These are phyloP conservation scores for Dinomys branickii DNA, from an alignment of 2,113 vertebrate species.

Conservation along the genomic window DNA sequence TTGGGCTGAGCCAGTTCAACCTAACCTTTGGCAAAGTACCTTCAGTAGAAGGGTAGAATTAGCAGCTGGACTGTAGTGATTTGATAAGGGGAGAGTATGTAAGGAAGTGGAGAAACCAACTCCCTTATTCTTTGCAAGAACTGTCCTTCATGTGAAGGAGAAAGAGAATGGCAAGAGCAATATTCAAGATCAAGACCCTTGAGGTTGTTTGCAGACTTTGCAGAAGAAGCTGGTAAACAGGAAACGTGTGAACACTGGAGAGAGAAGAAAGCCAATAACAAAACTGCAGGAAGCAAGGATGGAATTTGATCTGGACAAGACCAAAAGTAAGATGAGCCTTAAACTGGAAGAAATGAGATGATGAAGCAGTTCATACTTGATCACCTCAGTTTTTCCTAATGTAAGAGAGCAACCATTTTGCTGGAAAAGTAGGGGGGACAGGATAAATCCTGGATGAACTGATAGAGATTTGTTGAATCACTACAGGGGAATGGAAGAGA, in stretches of 20 bases:
- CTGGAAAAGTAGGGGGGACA: neutral
- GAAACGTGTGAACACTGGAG: neutral
- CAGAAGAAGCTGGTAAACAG: neutral
- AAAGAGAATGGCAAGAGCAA: conserved; percentile 15
- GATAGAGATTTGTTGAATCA: neutral
- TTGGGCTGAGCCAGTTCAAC: neutral
- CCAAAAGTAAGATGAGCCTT: neutral
- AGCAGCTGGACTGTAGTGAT: neutral
- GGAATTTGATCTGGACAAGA: neutral
- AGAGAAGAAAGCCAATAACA: neutral
- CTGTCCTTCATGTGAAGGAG: neutral
- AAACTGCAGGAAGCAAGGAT: neutral
- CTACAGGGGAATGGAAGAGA: neutral
- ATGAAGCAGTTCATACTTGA: neutral
- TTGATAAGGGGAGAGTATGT: neutral
- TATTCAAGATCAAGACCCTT: neutral
- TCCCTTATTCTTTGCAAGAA: conserved; percentile 46
- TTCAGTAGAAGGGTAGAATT: neutral
- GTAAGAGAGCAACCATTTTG: neutral
- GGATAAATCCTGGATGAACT: neutral
- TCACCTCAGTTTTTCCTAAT: neutral
- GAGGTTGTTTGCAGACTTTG: neutral
- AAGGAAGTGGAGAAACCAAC: conserved; percentile 22
- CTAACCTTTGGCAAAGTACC: neutral
- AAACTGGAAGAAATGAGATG: neutral